These are phyloP conservation scores for Baccha elongata DNA, from an alignment of 2,888 invertebrate genomes.

Conservation along the genomic window DNA sequence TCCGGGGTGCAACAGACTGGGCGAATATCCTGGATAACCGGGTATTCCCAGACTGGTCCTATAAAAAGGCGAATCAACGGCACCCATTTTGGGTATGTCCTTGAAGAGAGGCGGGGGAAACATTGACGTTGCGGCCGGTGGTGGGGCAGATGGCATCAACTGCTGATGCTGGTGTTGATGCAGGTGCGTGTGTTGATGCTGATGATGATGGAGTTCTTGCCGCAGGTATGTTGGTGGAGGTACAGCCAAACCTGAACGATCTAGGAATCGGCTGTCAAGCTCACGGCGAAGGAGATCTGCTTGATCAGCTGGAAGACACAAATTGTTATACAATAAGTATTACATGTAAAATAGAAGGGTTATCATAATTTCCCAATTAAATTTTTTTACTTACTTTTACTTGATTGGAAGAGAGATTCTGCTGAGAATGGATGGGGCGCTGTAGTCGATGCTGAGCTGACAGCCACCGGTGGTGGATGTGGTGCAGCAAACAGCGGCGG, in stretches of 20 bases:
- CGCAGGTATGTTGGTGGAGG: conserved; percentile 86
- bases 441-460: conserved; percentile 80
- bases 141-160: conserved; percentile 86
- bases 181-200: conserved; percentile 95
- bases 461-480: conserved; percentile 83
- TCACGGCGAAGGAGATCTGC: conserved; percentile 94
- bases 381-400: conserved; percentile 84
- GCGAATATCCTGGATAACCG: conserved; percentile 90
- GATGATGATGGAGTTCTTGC: conserved; percentile 96
- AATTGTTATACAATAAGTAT: background rate
- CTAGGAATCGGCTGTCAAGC: conserved; percentile 94
- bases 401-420: conserved; percentile 93
- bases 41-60: conserved; percentile 88
- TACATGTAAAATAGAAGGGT: no score
- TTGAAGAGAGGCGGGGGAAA: conserved; percentile 90
- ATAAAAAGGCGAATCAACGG: conserved; percentile 90
- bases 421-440: conserved; percentile 94
- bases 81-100: conserved; percentile 93
- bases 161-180: conserved; percentile 93
- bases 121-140: conserved; percentile 83
- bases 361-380: no score
- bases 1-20: conserved; percentile 90
- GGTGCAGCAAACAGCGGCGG: conserved; percentile 88
- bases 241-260: conserved; percentile 88
- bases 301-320: conserved; percentile 84